Conservation (phyloP, 2,888 invertebrate species). For the Pyralis farinalis region DNA sequence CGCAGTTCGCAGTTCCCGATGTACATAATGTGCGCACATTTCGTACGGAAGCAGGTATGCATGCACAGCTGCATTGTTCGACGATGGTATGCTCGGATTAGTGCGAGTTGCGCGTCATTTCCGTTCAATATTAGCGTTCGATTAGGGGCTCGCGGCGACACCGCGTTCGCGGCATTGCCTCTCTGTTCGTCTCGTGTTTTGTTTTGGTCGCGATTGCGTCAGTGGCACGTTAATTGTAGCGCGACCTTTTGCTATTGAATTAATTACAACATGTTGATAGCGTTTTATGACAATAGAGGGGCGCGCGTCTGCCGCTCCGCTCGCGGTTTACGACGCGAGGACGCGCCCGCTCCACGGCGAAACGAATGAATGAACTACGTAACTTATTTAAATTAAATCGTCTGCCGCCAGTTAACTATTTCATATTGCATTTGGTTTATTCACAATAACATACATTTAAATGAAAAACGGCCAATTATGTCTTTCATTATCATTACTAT, state of each 20-base stretch:
- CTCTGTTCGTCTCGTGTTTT: neutral
- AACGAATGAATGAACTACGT: neutral
- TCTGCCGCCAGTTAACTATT: neutral
- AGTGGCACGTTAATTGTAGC: conserved; percentile 20
- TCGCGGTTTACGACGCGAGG: neutral
- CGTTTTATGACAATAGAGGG: neutral
- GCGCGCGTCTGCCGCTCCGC: neutral
- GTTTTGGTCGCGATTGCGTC: conserved; percentile 18
- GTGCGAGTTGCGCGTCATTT: too few species aligned
- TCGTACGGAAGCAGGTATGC: too few species aligned
- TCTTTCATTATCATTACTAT: too few species aligned
- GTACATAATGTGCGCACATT: too few species aligned
- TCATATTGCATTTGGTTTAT: too few species aligned
- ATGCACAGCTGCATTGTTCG: too few species aligned
- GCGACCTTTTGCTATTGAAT: conserved; percentile 28
- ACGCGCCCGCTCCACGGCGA: neutral
- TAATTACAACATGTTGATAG: conserved; percentile 16
- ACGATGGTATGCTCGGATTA: too few species aligned
- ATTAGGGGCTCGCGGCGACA: neutral
- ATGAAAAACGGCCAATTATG: too few species aligned
- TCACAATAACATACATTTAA: too few species aligned
- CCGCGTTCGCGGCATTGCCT: neutral
- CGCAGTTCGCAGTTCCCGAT: too few species aligned
- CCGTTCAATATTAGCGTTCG: too few species aligned
- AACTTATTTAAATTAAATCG: neutral